Base-by-base conservation (phyloP, 2,888 invertebrate genomes). In the Erannis defoliaria region DNA sequence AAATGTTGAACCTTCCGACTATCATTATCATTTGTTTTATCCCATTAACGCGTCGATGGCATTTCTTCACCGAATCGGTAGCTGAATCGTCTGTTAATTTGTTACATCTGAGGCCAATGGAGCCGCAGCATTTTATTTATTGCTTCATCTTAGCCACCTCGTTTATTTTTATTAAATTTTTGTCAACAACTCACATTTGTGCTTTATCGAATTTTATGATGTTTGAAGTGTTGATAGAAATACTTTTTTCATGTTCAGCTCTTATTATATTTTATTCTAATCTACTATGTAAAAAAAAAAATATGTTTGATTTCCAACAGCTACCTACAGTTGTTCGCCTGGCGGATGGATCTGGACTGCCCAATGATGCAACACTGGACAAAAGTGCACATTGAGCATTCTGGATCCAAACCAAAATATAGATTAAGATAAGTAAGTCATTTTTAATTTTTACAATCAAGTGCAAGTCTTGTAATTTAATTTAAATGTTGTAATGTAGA, bases 81-180 rank as follows among this genome's bases (percentile, higher is more conserved):
- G 93, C 92, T 85, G 90, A 91, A 92, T 92, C 88, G 86, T 62
- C 84, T 80, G 90, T 92, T 92, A 92, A 93, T 92, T 93, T 93
- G 93, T 93, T 90, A 89, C 79, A 86, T 80, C 77, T 76, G 81
- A 82, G 80, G 79, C 81, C 78, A 87, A 90, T 89, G 86, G 89
- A 76, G 85, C 92, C 92, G 91, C 89, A 78, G 72, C 67, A 62
- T 65, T 76, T 74, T 84, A 92, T 93, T 93, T 92, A 93, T 92
- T 77, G 85, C 92, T 93, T 90, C 83, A 92, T 92, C 81, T 84
- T 78, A 14, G 55, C 75, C 79, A 83, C 82, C 80, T 81, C 82
- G 76, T 84, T 85, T 86, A 84, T 83, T 81, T 86, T 85, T 59
- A 57, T 56, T 84, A 76, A 81, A 79, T 77, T 78, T 74, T 73